Evolutionary conservation across 2,888 invertebrate genomes (phyloP).

Genomic region (Ceriagrion tenellum): DNA sequence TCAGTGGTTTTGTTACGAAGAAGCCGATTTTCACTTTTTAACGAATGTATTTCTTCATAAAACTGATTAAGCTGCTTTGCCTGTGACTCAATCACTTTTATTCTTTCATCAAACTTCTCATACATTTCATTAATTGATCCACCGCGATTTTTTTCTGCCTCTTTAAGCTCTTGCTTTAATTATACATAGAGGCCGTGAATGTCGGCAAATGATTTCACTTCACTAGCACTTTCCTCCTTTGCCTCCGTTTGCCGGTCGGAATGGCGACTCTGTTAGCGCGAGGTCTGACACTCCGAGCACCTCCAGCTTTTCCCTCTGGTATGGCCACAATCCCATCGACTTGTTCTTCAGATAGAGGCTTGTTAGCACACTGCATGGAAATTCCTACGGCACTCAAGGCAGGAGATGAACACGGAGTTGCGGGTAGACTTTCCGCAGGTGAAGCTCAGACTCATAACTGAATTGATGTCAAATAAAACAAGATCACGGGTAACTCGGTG

Average conservation of each 20-base stretch:
- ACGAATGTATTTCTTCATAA: no score
- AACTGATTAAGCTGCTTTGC: no score
- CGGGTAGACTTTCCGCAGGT: neutral
- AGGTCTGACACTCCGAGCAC: conserved; percentile 6
- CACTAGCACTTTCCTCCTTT: neutral
- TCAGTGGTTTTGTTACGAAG: no score
- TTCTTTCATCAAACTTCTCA: neutral
- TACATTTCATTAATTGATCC: neutral
- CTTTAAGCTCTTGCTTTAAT: neutral
- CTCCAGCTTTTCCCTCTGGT: neutral
- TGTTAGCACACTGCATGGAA: neutral
- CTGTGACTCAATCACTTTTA: no score
- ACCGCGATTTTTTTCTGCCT: neutral
- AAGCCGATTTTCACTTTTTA: no score
- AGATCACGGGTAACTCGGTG: no score
- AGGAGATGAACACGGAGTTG: neutral
- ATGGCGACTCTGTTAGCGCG: neutral
- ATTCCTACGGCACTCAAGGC: neutral
- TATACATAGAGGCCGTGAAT: neutral
- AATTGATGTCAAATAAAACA: no score
- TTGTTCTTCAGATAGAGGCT: neutral
- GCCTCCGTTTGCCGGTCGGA: neutral
- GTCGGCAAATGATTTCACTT: neutral
- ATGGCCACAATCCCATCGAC: neutral
- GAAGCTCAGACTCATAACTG: conserved; percentile 1